Percentiles rank a stretch among this genome's conserved stretches.
Evolutionary conservation across 2,113 vertebrate genomes (phyloP).

Genomic region (Cranoglanis bouderius): DNA sequence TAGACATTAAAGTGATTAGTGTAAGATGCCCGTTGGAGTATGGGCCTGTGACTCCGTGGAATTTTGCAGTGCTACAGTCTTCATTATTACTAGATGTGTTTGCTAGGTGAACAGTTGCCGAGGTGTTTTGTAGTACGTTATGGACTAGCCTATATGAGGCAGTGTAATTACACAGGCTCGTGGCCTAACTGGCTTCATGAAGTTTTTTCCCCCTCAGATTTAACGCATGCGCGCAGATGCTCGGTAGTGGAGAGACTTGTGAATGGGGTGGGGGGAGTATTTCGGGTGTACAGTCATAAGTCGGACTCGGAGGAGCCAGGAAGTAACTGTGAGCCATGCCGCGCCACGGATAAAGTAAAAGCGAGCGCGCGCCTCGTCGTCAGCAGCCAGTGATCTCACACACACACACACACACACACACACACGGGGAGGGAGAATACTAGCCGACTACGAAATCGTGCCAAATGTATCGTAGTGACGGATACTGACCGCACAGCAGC

Average conservation of each 20-base stretch:
- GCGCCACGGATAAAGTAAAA: slow-evolving; percentile 56
- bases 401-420: slow-evolving; percentile 9
- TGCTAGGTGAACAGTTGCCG: background rate
- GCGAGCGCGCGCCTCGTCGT: slow-evolving; percentile 62
- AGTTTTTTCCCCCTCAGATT: slow-evolving; percentile 25
- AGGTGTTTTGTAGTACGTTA: background rate
- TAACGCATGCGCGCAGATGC: slow-evolving; percentile 58
- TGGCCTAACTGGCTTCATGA: slow-evolving; percentile 2
- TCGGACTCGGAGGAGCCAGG: slow-evolving; percentile 64
- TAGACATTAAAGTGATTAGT: background rate
- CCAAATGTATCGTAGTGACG: slow-evolving; percentile 60
- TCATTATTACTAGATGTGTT: background rate
- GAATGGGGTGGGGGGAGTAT: slow-evolving; percentile 68
- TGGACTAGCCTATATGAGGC: too few relatives aligned
- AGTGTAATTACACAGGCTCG: background rate
- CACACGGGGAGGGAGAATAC: slow-evolving; percentile 52
- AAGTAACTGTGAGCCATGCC: slow-evolving; percentile 61
- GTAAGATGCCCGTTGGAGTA: background rate
- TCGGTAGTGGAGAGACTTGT: slow-evolving; percentile 59
- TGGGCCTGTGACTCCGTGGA: background rate
- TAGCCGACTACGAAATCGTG: slow-evolving; percentile 59
- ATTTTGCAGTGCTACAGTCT: background rate
- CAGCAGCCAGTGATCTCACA: slow-evolving; percentile 57
- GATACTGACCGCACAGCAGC: slow-evolving; percentile 58
- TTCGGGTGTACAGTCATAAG: slow-evolving; percentile 66